Percentiles rank a stretch among this genome's conserved stretches.
Evolutionary conservation across 1,140 invertebrate genomes (phyloP).

Genomic region (Mamestra configurata): DNA sequence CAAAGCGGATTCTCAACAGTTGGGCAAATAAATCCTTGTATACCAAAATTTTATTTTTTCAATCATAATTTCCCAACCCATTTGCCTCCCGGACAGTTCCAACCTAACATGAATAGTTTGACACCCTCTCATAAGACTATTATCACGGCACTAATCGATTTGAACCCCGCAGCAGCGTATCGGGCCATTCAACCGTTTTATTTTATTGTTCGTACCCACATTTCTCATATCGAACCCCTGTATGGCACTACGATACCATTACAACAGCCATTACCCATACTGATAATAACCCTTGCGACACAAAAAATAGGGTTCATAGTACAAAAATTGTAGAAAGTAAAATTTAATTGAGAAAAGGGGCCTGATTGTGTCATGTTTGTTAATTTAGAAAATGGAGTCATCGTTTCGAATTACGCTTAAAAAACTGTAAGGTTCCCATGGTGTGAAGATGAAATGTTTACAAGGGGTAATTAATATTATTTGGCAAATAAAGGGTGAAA

Average conservation of each 20-base stretch:
- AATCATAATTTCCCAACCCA: background rate
- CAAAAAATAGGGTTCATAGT: slow-evolving; percentile 24
- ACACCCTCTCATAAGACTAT: slow-evolving; percentile 53
- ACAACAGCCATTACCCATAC: background rate
- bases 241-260: slow-evolving; percentile 48
- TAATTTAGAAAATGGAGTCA: slow-evolving; percentile 69
- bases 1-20: no score
- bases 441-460: slow-evolving; percentile 42
- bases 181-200: slow-evolving; percentile 80
- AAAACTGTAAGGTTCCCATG: slow-evolving; percentile 46
- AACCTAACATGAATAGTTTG: background rate
- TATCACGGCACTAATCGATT: slow-evolving; percentile 84
- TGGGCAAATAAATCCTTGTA: no score
- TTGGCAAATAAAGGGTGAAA: slow-evolving; percentile 28
- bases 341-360: slow-evolving; percentile 40
- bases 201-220: slow-evolving; percentile 82
- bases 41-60: no score
- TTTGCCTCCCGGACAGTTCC: background rate
- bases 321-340: background rate
- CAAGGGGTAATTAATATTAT: slow-evolving; percentile 30
- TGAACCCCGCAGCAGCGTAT: slow-evolving; percentile 78
- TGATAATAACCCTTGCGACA: slow-evolving; percentile 41
- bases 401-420: slow-evolving; percentile 53
- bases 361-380: slow-evolving; percentile 69
- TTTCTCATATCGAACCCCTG: slow-evolving; percentile 58